Conservation (phyloP, 2,888 invertebrate species). For the Hyposoter dolosus region DNA sequence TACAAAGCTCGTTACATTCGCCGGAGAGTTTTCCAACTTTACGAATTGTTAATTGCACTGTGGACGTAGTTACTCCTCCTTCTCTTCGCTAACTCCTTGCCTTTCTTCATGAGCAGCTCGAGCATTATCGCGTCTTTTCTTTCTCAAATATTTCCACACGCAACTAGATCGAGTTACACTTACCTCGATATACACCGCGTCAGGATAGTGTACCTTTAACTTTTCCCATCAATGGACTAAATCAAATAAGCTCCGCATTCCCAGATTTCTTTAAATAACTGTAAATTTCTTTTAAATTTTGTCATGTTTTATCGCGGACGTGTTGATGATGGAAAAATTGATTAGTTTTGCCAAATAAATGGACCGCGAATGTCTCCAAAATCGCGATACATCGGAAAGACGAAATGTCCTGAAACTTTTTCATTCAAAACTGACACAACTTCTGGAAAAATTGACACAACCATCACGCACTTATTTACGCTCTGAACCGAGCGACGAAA, state of each 20-base stretch:
- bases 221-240: constrained; percentile 4
- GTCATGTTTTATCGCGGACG: not conserved
- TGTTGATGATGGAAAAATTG: not conserved
- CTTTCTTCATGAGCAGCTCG: constrained; percentile 23
- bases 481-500: not conserved
- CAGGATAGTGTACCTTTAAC: not conserved
- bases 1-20: constrained; percentile 38
- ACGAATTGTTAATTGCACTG: constrained; percentile 54
- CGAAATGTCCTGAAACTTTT: not conserved
- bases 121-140: constrained; percentile 48
- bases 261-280: not conserved
- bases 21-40: constrained; percentile 52
- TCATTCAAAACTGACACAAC: not conserved
- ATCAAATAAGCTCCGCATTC: not conserved
- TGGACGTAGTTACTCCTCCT: not conserved
- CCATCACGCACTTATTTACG: not conserved
- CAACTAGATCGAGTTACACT: constrained; percentile 18
- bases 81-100: constrained; percentile 9
- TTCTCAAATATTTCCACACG: constrained; percentile 48
- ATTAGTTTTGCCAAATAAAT: not conserved
- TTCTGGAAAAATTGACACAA: not conserved
- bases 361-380: not conserved
- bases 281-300: too few relatives aligned
- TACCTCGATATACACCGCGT: not conserved
- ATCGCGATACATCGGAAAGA: not conserved